These are phyloP conservation scores for Aegypius monachus DNA, from an alignment of 2,113 vertebrate genomes.

Conservation along the genomic window DNA sequence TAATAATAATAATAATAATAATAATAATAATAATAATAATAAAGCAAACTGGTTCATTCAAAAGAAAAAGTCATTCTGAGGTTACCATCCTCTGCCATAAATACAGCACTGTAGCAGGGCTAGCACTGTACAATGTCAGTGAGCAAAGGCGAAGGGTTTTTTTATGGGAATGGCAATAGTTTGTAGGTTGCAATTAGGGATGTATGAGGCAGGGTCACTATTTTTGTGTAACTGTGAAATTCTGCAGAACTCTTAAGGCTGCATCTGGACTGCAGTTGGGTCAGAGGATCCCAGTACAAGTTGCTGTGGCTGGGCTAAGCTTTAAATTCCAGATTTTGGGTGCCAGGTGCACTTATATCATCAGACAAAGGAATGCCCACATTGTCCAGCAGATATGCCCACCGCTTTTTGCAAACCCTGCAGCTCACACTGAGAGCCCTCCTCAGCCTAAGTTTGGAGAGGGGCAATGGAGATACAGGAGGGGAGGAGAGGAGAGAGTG, in stretches of 20 bases:
- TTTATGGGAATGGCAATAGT: neutral
- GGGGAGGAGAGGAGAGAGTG: neutral
- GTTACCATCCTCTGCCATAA: neutral
- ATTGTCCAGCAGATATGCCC: neutral
- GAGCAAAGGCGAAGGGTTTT: neutral
- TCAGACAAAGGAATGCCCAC: neutral
- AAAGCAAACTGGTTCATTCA: neutral
- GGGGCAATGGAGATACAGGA: neutral
- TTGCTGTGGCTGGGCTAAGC: neutral
- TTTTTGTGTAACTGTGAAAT: neutral
- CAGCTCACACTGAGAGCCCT: neutral
- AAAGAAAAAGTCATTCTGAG: neutral
- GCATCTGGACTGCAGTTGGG: neutral
- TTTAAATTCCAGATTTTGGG: neutral
- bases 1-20: neutral
- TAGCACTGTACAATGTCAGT: neutral
- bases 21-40: neutral
- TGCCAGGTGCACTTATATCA: neutral
- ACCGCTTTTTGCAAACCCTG: neutral
- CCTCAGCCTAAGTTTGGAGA: neutral
- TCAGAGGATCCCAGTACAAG: neutral
- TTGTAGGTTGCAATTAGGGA: neutral
- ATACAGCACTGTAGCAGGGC: neutral
- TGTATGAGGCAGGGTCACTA: neutral
- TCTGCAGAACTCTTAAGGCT: neutral